These are phyloP conservation scores for Ylistrum balloti DNA, from an alignment of 1,140 invertebrate species.

Conservation along the genomic window DNA sequence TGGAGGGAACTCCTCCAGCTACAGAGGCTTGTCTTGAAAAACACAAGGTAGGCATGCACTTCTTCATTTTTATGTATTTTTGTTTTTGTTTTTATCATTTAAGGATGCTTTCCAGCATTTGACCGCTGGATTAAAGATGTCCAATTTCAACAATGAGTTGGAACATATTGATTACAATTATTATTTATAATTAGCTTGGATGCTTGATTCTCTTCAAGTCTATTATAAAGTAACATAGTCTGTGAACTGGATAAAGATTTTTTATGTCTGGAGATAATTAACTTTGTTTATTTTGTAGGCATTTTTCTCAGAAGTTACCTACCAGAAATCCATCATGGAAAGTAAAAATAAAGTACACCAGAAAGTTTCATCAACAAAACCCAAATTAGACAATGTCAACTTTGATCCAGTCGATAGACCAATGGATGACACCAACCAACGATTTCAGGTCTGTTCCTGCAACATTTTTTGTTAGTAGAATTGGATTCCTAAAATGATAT, in stretches of 20 bases:
- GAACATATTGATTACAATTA: too few species aligned
- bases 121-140: too few species aligned
- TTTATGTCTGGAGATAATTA: too few species aligned
- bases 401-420: conserved; percentile 87
- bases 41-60: conserved; percentile 87
- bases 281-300: conserved; percentile 81
- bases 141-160: too few species aligned
- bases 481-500: too few species aligned
- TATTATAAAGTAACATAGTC: too few species aligned
- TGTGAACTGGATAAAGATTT: too few species aligned
- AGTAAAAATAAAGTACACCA: conserved; percentile 97
- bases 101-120: too few species aligned
- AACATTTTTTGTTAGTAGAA: too few species aligned
- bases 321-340: conserved; percentile 96
- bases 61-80: neutral
- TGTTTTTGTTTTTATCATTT: too few species aligned
- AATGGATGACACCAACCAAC: conserved; percentile 91
- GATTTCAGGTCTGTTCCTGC: conserved; percentile 85
- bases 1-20: conserved; percentile 88
- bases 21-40: conserved; percentile 90
- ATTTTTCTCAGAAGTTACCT: conserved; percentile 93
- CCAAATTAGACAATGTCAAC: conserved; percentile 88
- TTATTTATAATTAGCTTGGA: too few species aligned
- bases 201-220: too few species aligned
- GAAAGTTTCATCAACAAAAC: conserved; percentile 90